Conservation (phyloP, 2,888 invertebrate genomes). For the Chrysotoxum bicinctum region DNA sequence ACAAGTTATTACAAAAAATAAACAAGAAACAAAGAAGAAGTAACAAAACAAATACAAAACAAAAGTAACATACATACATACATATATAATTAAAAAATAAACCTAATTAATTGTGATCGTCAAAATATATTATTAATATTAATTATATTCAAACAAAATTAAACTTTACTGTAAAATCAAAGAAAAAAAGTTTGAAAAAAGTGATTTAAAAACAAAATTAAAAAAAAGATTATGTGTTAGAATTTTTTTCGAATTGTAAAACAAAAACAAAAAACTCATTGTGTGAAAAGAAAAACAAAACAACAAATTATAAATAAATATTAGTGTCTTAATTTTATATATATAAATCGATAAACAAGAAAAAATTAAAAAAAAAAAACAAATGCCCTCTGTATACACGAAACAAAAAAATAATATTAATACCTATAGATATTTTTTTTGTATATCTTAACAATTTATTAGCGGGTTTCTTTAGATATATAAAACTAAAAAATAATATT, state of each 20-base stretch:
- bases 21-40: constrained; percentile 10
- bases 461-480: constrained; percentile 59
- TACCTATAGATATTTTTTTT: constrained; percentile 63
- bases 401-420: constrained; percentile 50
- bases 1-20: background rate
- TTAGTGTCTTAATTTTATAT: constrained; percentile 72
- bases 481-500: constrained; percentile 30
- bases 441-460: constrained; percentile 57
- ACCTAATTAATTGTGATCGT: constrained; percentile 70
- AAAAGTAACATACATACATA: constrained; percentile 19
- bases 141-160: constrained; percentile 43
- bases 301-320: constrained; percentile 47
- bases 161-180: constrained; percentile 61
- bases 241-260: constrained; percentile 52
- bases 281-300: constrained; percentile 46
- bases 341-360: constrained; percentile 19
- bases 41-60: constrained; percentile 30
- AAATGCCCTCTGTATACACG: constrained; percentile 66
- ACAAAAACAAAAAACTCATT: constrained; percentile 32
- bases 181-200: constrained; percentile 47
- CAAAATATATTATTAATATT: constrained; percentile 56
- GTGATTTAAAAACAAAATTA: constrained; percentile 48
- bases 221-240: constrained; percentile 47
- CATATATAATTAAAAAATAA: constrained; percentile 35
- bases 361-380: constrained; percentile 57